A percentile compares a stretch with the other conserved stretches of the same genome.
These are phyloP conservation scores for Hoplodrina blanda DNA, from an alignment of 2,888 invertebrate genomes.

Conservation along the genomic window DNA sequence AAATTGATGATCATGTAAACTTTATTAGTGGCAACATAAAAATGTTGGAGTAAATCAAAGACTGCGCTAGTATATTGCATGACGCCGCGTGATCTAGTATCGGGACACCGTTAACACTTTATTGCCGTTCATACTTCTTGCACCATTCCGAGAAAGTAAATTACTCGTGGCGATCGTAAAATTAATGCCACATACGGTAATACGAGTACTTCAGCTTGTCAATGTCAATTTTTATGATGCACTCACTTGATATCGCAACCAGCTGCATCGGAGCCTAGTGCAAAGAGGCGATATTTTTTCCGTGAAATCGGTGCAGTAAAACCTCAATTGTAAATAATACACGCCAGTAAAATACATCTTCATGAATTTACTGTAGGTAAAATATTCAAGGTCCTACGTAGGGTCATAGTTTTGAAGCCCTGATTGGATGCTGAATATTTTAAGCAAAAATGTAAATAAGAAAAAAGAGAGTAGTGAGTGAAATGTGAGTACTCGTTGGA, in stretches of 20 bases:
- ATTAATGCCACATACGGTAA: conserved; percentile 87
- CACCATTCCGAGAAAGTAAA: conserved; percentile 88
- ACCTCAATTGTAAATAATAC: conserved; percentile 42
- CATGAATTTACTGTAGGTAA: conserved; percentile 34
- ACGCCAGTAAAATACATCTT: conserved; percentile 21
- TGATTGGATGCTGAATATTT: conserved; percentile 63
- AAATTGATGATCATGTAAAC: conserved; percentile 88
- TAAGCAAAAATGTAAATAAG: conserved; percentile 61
- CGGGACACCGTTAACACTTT: conserved; percentile 83
- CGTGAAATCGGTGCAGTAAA: conserved; percentile 27
- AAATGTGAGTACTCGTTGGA: conserved; percentile 70
- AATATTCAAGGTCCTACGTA: conserved; percentile 37
- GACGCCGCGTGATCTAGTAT: conserved; percentile 75
- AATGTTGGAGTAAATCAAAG: conserved; percentile 84
- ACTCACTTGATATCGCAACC: conserved; percentile 79
- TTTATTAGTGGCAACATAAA: conserved; percentile 86
- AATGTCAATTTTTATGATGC: conserved; percentile 87
- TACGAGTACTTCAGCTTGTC: conserved; percentile 83
- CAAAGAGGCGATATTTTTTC: conserved; percentile 56
- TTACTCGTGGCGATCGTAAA: conserved; percentile 86
- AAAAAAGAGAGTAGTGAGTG: conserved; percentile 58
- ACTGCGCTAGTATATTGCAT: conserved; percentile 71
- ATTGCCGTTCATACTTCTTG: conserved; percentile 85
- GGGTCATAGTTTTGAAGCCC: conserved; percentile 38
- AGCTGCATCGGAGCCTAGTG: conserved; percentile 43